Evolutionary conservation across 2,113 vertebrate species (phyloP), one percentile per base, ranked within the genome.

Genomic region (Murina feae): DNA sequence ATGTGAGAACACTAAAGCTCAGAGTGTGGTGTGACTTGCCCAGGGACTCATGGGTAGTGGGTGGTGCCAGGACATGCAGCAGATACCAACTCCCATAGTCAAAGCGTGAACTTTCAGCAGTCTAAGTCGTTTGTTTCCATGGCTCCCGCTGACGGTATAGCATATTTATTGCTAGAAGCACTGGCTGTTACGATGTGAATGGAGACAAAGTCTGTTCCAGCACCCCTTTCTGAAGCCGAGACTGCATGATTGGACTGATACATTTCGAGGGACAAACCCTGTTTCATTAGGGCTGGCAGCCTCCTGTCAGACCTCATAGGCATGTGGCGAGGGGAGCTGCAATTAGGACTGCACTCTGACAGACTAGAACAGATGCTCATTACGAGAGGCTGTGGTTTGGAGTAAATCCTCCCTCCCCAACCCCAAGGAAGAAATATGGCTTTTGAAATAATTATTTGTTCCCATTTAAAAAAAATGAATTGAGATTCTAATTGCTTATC

Each of bases 401-500:
- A n/a, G 28, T 58, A 9, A 69, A 79, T 51, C n/a, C 18, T 60
- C 55, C 49, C n/a, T 80, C 53, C 23, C 55, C 11, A 35, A 28
- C 1, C 16, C 25, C 2, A 10, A 84, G 63, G 69, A 79, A n/a
- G 69, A 65, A 23, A 42, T 83, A 49, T 18, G 32, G 20, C 80
- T 37, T 83, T 88, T 69, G 68, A 91, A 95, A 90, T 1, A 13
- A 69, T 39, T 30, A 37, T 58, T 28, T 2, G 1, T 81, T 85
- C 44, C 13, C 55, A 58, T 3, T 90, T 49, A 6, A 32, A 10
- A 82, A 83, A 90, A 91, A n/a, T 72, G 49, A 94, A 65, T 75
- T 72, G 74, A 74, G 53, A 42, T 72, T 75, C 44, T 23, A 93
- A 81, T 74, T 76, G 78, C 66, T 82, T 44, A 9, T 83, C 91